Base-by-base conservation (phyloP, 2,888 invertebrate genomes). In the Parnassius glacialis region DNA sequence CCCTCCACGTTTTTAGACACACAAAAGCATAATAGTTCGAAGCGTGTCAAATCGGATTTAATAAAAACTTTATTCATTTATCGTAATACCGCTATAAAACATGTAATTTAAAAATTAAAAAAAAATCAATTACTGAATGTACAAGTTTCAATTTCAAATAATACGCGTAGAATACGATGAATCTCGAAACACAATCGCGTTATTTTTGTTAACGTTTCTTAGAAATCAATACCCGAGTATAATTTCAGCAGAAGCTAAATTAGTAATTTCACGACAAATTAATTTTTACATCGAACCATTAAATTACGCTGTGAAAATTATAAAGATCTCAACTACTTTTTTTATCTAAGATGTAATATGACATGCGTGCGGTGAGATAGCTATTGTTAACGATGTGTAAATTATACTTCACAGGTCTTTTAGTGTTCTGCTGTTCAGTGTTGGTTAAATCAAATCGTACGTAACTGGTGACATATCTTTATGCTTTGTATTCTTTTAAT, bases 211-310 rank as follows among this genome's bases (percentile, higher is more conserved):
- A 44, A 20, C 34, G 12, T 44, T 62, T 55, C 50, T 20, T 41
- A 45, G 20, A 47, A 55, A 54, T 62, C 43, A 41, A 55, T 54
- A 12, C 12, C 43, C 2, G 13, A 11, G n/a, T 12, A 25, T 58
- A 62, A 62, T 59, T 45, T 59, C 52, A 45, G 55, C 64, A 60
- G 58, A 25, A 62, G 43, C 65, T 63, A 67, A 74, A 73, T 74
- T 73, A 73, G 64, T 65, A 84, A 87, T 87, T 85, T 86, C 83
- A 85, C 74, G 84, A 69, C 61, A 57, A 70, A 80, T 85, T 80
- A 78, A 62, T 45, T 62, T 62, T 59, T 51, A 55, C 53, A 54
- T 12, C n/a, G 13, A 43, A 34, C 20, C 58, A 20, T 59, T 55
- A 62, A 62, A 62, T 62, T 55, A 50, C 45, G 48, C 25, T 44